Base-by-base conservation (phyloP, 2,113 vertebrate species). In the Herpailurus yagouaroundi region DNA sequence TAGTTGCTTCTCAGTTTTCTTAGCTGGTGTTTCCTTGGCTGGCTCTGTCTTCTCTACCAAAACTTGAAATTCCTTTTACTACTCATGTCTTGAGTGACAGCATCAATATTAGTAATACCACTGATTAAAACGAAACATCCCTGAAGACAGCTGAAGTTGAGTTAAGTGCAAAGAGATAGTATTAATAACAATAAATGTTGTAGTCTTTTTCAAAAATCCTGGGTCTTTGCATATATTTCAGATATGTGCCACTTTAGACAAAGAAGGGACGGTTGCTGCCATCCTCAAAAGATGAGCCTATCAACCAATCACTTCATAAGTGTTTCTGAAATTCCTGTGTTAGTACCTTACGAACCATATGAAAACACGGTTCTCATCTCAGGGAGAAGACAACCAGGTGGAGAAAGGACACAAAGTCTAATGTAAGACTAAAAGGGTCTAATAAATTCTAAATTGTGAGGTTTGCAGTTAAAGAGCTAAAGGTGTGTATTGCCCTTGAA, bases 131-230 rank as follows among this genome's bases (percentile, higher is more conserved):
- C 2, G 48, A 82, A 93, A 36, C 45, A 94, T 81, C 5, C 87
- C 84, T 88, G 96, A 90, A 90, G 50, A 52, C 0, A 71, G 1
- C 52, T 89, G 31, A 71, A 80, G n/a, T 88, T 89, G 19, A 36
- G 68, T 92, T 69, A 95, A 89, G n/a, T 89, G 36, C 73, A 93
- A 76, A 95, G 38, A 93, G 69, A 48, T 63, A 55, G 41, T 74
- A 38, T 14, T 52, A 84, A 29, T 66, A 92, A 19, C 45, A 79
- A 25, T 50, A n/a, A 38, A 36, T 71, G 5, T 76, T 64, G 1
- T 69, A 52, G n/a, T 38, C 1, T 92, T 91, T 91, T 84, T 74
- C 6, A 76, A 50, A 95, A 93, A 82, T 71, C 55, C 8, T 79
- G 8, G 7, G 13, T 95, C 55, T 38, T 95, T 94, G 25, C 19